Base-by-base conservation (phyloP, 2,888 invertebrate species). In the Noctua fimbriata region DNA sequence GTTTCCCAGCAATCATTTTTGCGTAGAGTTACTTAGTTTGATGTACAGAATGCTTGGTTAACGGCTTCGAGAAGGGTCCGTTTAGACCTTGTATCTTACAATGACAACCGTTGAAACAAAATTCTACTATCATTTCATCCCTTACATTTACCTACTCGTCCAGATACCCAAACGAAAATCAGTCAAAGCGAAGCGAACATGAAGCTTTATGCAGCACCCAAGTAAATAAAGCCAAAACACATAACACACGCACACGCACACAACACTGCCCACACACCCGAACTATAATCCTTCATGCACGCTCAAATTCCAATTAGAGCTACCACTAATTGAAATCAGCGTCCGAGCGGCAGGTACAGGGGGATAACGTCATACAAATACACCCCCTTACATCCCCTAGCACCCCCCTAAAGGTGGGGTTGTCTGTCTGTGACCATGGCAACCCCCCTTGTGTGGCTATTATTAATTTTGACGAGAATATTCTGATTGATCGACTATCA, bases 381-480 rank as follows among this genome's bases (percentile, higher is more conserved):
- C 44, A 41, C 69, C 65, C 74, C 75, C 73, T 67, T 65, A n/a
- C 49, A 60, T 28, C 60, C 66, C 77, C 83, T 24, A 36, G 44
- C 12, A 41, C 82, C 78, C 78, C 83, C 78, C 36, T 36, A 70
- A 73, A 73, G 60, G 83, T 71, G 78, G 82, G 83, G 78, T 71
- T 81, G 67, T 76, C 70, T 71, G 85, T 82, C 86, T 79, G 85
- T 79, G 74, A 18, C 79, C 86, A 85, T 85, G 75, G 85, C 76
- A 85, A 85, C 85, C 72, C 79, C 76, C 83, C 73, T 49, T 21
- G n/a, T 16, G 14, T 47, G 65, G 55, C 74, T 76, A 69, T 82
- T 85, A 85, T 85, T 85, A 79, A 85, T 85, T 85, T 85, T 79
- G 85, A 79, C 79, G 76, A 85, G 82, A 76, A 76, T 77, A 75